Base-by-base conservation (phyloP, 2,113 vertebrate genomes). In the Labeo catla region DNA sequence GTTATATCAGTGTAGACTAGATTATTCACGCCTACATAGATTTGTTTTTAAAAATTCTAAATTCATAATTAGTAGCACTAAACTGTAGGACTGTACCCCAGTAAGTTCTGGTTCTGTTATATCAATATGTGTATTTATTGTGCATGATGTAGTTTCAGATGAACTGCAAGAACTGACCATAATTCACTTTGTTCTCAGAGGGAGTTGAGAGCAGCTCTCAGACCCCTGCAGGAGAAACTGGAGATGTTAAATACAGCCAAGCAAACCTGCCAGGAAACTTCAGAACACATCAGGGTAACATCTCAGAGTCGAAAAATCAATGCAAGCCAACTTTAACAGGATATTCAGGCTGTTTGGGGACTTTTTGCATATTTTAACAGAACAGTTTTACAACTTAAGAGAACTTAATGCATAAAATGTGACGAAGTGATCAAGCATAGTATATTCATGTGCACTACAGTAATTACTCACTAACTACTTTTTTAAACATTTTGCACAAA, bases 261-360 rank as follows among this genome's bases (percentile, higher is more conserved):
- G 36, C 77, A 88, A 49, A 89, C n/a, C 85, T 91, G 88, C 23
- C 87, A 90, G 65, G 89, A 91, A 23, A 86, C 82, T 21, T 84
- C 89, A 7, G 84, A 90, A 61, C 89, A 92, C 81, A 91, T 93
- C 76, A 90, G 90, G 91, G 91, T 93, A 88, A 87, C 11, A 61
- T 61, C 57, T 61, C 57, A 9, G 19, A 39, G 19, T 8, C 16
- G 63, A 15, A 47, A n/a, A 59, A 61, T 47, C n/a, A 28, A 0
- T 28, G n/a, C 45, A 49, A 81, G 43, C n/a, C 79, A 34, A 49
- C 11, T 13, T 81, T 65, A 65, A 81, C 43, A 81, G n/a, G 21
- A 65, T 47, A 10, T 13, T 9, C 39, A 47, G 19, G 9, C 77
- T 63, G 16, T 45, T 61, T 63, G 2, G 34, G 34, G 52, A 16